phyloP scores from a whole-genome alignment of 2,888 invertebrate species.

The Epiperipatus broadwayi region DNA sequence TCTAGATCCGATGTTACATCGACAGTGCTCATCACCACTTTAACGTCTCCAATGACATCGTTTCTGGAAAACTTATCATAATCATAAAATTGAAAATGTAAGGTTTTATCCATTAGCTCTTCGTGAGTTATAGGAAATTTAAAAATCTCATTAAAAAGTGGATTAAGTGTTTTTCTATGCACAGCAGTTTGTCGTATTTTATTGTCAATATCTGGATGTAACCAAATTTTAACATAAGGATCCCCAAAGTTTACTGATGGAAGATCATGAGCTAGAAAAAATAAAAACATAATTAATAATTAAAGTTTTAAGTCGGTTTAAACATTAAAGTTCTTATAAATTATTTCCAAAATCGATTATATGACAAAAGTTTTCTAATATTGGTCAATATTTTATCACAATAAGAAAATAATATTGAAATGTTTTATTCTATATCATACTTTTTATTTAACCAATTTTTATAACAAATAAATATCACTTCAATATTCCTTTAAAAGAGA shows the following conservation, averaged over 20 bases:
- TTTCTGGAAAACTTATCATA: constrained; percentile 59
- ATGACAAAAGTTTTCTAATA: no score
- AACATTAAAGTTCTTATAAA: no score
- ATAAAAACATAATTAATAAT: not conserved
- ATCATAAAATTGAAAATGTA: constrained; percentile 45
- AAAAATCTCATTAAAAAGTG: constrained; percentile 74
- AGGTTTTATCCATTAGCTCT: constrained; percentile 55
- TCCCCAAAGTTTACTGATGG: constrained; percentile 69
- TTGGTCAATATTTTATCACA: no score
- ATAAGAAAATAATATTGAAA: no score
- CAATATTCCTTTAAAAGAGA: no score
- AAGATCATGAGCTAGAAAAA: constrained; percentile 42
- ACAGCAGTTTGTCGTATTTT: constrained; percentile 66
- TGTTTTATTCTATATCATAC: no score
- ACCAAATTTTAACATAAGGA: constrained; percentile 59
- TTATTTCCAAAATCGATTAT: no score
- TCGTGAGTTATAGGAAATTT: constrained; percentile 79
- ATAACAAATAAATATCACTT: no score
- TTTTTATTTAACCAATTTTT: no score
- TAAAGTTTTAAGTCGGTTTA: constrained; percentile 7
- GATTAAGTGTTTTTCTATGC: constrained; percentile 61
- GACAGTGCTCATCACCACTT: constrained; percentile 52
- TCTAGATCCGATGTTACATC: constrained; percentile 56
- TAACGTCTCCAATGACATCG: constrained; percentile 66
- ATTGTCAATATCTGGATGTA: constrained; percentile 64